These are phyloP conservation scores for Bombus confusus DNA, from an alignment of 1,140 invertebrate genomes.

Conservation along the genomic window DNA sequence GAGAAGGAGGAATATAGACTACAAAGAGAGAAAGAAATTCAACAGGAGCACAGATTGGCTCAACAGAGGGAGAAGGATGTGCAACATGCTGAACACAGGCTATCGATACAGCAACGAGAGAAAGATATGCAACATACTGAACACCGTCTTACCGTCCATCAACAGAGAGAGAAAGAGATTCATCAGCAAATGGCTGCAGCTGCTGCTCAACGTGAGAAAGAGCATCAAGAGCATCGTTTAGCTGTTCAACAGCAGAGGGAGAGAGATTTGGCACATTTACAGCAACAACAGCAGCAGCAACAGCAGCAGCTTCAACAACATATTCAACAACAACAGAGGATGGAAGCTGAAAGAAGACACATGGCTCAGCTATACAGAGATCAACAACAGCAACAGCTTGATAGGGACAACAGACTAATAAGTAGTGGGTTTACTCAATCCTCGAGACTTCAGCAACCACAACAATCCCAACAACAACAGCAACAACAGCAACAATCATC, in stretches of 20 bases:
- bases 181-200: constrained; percentile 75
- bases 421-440: constrained; percentile 73
- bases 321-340: constrained; percentile 80
- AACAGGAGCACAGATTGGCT: constrained; percentile 74
- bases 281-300: constrained; percentile 71
- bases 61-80: constrained; percentile 78
- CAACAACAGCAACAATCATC: constrained; percentile 70
- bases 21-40: constrained; percentile 81
- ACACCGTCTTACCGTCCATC: constrained; percentile 73
- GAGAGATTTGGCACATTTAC: constrained; percentile 70
- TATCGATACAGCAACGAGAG: constrained; percentile 70
- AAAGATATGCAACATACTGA: constrained; percentile 76
- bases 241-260: constrained; percentile 77
- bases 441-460: constrained; percentile 74
- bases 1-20: constrained; percentile 78
- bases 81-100: constrained; percentile 69
- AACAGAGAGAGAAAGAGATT: constrained; percentile 79
- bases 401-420: constrained; percentile 76
- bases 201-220: constrained; percentile 73
- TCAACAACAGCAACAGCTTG: constrained; percentile 70
- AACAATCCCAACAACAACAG: constrained; percentile 76
- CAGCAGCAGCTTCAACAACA: constrained; percentile 75
- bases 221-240: constrained; percentile 75
- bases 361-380: constrained; percentile 78
- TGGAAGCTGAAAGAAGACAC: constrained; percentile 77